Evolutionary conservation across 2,888 invertebrate species (phyloP), one percentile per base, ranked within the genome.

Genomic region (Mycogona germanica): DNA sequence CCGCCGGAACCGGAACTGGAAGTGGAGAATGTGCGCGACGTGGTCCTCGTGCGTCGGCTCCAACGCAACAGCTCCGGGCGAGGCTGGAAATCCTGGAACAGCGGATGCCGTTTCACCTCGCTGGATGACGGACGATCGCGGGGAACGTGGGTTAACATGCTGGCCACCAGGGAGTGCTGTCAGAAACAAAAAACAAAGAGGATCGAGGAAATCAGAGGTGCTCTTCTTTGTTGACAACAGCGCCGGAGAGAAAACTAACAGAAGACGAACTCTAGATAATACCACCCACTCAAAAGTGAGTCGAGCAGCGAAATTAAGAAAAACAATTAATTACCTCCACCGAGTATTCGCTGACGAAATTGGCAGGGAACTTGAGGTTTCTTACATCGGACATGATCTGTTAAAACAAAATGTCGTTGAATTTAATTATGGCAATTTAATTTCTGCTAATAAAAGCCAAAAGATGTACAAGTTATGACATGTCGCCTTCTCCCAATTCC

Each of bases 101-200:
- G 14, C 6, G 51, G 21, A 50, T 54, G 32, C n/a, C 50, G 32
- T 29, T 28, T 48, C 14, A 57, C 55, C 7, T 67, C 64, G 35
- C 57, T 56, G 12, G 67, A 64, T 25, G 61, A 57, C 2, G 91
- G 88, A 2, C 93, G 75, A 56, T 76, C 72, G 3, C 74, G 72
- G 0, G 92, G 88, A 55, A 80, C 74, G 3, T 75, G 70, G 57
- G 85, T 82, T 40, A 93, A 71, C 86, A 93, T 87, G 66, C 80
- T 70, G 59, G 78, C 77, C 9, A 93, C 72, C 54, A 92, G 74
- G 2, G 78, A 72, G 66, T 77, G 78, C 86, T 87, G 70, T 48
- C 63, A 61, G 23, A 52, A 14, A 17, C 46, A 19, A 51, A 51
- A 4, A 28, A 7, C 40, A 42, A 9, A 17, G 7, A 41, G 23